A percentile compares a stretch with the other conserved stretches of the same genome.
Evolutionary conservation across 2,113 vertebrate species (phyloP).

Genomic region (Vireo altiloquus): DNA sequence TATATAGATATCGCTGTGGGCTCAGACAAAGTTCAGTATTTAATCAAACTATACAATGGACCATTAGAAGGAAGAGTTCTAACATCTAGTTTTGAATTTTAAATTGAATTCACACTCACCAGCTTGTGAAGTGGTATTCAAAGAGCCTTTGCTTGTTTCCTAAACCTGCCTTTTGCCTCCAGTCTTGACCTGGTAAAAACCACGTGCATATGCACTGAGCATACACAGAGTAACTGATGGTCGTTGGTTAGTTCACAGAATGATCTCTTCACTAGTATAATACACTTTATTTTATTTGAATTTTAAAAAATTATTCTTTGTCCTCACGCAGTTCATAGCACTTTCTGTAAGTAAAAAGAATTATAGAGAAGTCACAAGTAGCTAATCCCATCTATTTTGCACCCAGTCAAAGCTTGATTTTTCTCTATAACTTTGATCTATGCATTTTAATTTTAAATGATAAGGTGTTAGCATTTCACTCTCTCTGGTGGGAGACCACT

Average conservation of each 20-base stretch:
- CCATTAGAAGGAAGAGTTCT: background rate
- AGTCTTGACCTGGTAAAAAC: background rate
- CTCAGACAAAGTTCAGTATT: background rate
- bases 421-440: background rate
- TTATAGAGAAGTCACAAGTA: background rate
- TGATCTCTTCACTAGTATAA: background rate
- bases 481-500: background rate
- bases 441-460: background rate
- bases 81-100: background rate
- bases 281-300: background rate
- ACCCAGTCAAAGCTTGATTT: background rate
- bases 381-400: background rate
- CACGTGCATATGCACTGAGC: fast-evolving
- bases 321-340: background rate
- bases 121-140: background rate
- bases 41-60: background rate
- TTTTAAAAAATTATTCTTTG: background rate
- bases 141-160: background rate
- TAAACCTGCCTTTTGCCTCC: background rate
- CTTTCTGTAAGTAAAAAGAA: background rate
- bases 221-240: background rate
- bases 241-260: background rate
- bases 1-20: background rate
- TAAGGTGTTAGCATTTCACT: background rate
- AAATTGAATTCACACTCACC: background rate